These are phyloP conservation scores for Ictidomys tridecemlineatus DNA, from an alignment of 2,113 vertebrate species.

Conservation along the genomic window DNA sequence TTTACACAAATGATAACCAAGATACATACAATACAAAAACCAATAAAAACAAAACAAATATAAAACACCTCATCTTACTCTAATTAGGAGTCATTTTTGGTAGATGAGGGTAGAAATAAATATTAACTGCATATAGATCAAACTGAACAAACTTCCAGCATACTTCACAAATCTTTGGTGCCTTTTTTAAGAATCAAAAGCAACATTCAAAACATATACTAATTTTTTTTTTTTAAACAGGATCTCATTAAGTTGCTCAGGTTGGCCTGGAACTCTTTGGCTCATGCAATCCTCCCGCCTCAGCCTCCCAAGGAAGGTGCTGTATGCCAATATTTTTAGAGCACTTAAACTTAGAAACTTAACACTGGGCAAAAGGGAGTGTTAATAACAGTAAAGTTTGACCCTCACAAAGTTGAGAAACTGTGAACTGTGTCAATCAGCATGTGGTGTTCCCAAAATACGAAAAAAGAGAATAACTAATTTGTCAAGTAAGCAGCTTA, in stretches of 20 bases:
- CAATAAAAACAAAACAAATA: not conserved
- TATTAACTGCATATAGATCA: not conserved
- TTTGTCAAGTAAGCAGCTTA: conserved; percentile 23
- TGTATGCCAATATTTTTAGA: conserved; percentile 22
- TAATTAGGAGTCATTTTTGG: conserved; percentile 24
- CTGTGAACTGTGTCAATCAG: not conserved
- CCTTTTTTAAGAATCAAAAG: conserved; percentile 45
- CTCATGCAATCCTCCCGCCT: not conserved
- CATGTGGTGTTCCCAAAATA: not conserved
- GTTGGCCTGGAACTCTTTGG: too few species aligned
- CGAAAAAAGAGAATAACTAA: not conserved
- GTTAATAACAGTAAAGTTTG: not conserved
- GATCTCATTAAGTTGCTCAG: not conserved
- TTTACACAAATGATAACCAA: not conserved
- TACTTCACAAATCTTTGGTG: conserved; percentile 9
- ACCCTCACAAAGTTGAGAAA: not conserved
- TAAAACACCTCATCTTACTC: not conserved
- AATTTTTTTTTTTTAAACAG: not conserved
- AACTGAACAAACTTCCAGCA: not conserved
- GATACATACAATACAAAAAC: not conserved
- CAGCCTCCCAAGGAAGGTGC: not conserved
- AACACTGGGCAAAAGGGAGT: not conserved
- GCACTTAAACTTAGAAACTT: not conserved
- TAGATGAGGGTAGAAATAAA: not conserved
- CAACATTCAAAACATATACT: conserved; percentile 10